A percentile compares a stretch with the other conserved stretches of the same genome.
Conservation (phyloP, 2,888 invertebrate species). For the Acrobasis repandana region DNA sequence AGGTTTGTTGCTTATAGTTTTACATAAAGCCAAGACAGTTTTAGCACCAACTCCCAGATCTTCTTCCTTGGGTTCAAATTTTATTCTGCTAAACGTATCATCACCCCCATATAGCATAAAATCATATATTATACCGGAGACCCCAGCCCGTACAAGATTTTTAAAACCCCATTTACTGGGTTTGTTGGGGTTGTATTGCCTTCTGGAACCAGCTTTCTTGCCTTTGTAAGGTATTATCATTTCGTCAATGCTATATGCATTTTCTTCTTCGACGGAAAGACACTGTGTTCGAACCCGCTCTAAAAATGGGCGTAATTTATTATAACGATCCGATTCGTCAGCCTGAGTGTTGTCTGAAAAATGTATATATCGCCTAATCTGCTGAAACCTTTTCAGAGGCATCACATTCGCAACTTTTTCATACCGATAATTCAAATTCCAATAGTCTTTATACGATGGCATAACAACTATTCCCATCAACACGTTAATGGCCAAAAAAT, state of each 20-base stretch:
- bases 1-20: background rate
- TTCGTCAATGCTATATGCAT: conserved; percentile 35
- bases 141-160: conserved; percentile 2
- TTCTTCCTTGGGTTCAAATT: background rate
- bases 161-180: conserved; percentile 11
- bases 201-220: conserved; percentile 32
- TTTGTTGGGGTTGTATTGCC: conserved; percentile 29
- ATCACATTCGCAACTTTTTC: conserved; percentile 12
- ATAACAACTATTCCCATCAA: conserved; percentile 21
- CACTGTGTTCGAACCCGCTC: conserved; percentile 7
- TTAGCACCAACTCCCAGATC: background rate
- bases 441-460: conserved; percentile 25
- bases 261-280: conserved; percentile 27
- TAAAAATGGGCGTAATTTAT: conserved; percentile 10
- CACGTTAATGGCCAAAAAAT: background rate
- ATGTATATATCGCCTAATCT: conserved; percentile 14
- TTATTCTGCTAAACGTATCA: background rate
- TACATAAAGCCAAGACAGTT: background rate
- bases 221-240: conserved; percentile 41
- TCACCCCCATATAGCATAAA: background rate
- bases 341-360: conserved; percentile 22
- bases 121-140: background rate
- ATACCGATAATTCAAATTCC: conserved; percentile 16
- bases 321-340: background rate
- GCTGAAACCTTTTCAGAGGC: conserved; percentile 21